phyloP scores from a whole-genome alignment of 2,797 vertebrate species.

The Dromococcyx pavoninus region DNA sequence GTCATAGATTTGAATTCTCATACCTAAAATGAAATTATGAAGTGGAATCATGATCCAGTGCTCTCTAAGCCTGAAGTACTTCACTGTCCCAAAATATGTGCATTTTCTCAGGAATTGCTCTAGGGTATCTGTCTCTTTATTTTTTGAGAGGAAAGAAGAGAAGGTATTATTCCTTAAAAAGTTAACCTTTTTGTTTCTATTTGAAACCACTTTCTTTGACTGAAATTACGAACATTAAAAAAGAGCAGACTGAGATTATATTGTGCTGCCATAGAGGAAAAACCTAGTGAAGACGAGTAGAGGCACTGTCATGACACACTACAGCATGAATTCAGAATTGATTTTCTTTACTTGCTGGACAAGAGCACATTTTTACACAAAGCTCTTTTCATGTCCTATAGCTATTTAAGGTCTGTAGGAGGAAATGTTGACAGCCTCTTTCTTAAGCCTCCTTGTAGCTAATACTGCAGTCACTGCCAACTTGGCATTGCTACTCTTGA shows the following conservation, averaged over 20 bases:
- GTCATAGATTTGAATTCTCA: slow-evolving; percentile 6
- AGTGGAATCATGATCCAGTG: neutral
- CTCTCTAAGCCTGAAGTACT: neutral
- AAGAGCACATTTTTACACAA: slow-evolving; percentile 63
- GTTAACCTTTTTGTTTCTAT: neutral
- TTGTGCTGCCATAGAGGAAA: neutral
- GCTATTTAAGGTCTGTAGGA: slow-evolving; percentile 64
- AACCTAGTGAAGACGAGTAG: neutral
- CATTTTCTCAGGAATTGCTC: neutral
- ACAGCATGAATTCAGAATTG: slow-evolving; percentile 34
- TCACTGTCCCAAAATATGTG: neutral
- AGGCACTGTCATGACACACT: neutral
- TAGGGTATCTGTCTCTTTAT: neutral
- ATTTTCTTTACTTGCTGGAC: slow-evolving; percentile 57
- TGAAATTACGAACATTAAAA: neutral
- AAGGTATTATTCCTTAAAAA: neutral
- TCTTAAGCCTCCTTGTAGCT: slow-evolving; percentile 72
- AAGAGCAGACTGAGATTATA: neutral
- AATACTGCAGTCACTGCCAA: slow-evolving; percentile 64
- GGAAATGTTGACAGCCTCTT: slow-evolving; percentile 73
- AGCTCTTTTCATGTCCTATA: slow-evolving; percentile 64
- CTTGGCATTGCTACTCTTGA: slow-evolving; percentile 53
- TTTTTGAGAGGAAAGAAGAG: neutral
- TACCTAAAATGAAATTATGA: neutral
- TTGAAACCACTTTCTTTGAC: neutral